Base-by-base conservation (phyloP, 2,888 invertebrate species). In the Thecophora atra region DNA sequence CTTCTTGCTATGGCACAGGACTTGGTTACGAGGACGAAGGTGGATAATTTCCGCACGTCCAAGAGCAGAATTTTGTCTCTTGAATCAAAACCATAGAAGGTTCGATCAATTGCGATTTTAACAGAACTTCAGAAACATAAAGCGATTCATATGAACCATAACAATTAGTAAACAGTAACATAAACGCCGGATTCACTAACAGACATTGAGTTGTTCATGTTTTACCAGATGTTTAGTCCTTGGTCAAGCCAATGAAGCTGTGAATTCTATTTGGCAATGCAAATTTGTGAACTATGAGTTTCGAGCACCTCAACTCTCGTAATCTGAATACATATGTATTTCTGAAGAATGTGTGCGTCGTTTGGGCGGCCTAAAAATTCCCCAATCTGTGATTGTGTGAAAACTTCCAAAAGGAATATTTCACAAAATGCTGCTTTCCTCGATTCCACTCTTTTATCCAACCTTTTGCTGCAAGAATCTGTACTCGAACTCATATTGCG, bases 221-320 rank as follows among this genome's bases (percentile, higher is more conserved):
- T 17, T 42, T 11, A 30, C 28, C 62, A n/a, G 64, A 44, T 26
- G 64, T 26, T 47, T 47, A 64, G 26, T 64, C 47, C 26, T 44
- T 64, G 17, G 26, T n/a, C 26, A 17, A 60, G 47, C 28, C 60
- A 60, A 30, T 60, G 63, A 63, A 63, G 8, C 17, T 44, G 21
- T 3, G 64, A 19, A 64, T 0, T 64, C 24, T 37, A 15, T 63
- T 42, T 17, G 37, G n/a, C 21, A 47, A 51, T 13, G 21, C 24
- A 15, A 17, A 64, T 7, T 11, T 44, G 24, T 44, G 21, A 21
- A 26, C 42, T 17, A 64, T 8, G 5, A 13, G 24, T 44, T 8
- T 47, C n/a, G 8, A 47, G 47, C 47, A 17, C 30, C 17, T 11
- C 17, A 28, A 19, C 44, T 8, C 21, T 26, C 44, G n/a, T n/a